Conservation (phyloP, 2,113 vertebrate species). For the Cyanoramphus novaezelandiae region DNA sequence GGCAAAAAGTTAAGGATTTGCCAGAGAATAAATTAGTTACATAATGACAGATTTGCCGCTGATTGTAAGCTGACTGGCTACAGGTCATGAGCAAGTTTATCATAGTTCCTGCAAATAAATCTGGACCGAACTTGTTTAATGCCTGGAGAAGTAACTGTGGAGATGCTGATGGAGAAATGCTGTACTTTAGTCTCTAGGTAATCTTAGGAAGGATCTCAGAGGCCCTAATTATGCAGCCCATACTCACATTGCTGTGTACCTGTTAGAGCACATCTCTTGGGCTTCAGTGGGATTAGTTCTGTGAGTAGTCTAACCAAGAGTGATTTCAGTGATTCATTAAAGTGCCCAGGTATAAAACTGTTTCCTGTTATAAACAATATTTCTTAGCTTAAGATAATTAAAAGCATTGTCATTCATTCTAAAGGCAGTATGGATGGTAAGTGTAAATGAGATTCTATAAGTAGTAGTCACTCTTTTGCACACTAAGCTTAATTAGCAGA, state of each 20-base stretch:
- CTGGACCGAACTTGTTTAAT: neutral
- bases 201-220: neutral
- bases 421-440: neutral
- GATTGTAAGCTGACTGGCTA: neutral
- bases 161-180: neutral
- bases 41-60: neutral
- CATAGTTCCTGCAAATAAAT: neutral
- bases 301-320: neutral
- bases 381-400: neutral
- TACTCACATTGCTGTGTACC: neutral
- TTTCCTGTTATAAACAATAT: neutral
- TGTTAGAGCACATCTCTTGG: neutral
- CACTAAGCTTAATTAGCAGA: conserved; percentile 10
- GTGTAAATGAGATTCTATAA: conserved; percentile 30
- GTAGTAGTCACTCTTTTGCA: neutral
- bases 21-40: conserved; percentile 18
- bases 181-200: neutral
- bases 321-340: neutral
- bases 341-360: neutral
- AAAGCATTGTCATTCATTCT: neutral
- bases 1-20: neutral
- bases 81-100: neutral
- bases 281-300: neutral
- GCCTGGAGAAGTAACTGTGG: neutral
- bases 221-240: neutral